These are phyloP conservation scores for Lepidostoma basale DNA, from an alignment of 1,140 invertebrate species.

Conservation along the genomic window DNA sequence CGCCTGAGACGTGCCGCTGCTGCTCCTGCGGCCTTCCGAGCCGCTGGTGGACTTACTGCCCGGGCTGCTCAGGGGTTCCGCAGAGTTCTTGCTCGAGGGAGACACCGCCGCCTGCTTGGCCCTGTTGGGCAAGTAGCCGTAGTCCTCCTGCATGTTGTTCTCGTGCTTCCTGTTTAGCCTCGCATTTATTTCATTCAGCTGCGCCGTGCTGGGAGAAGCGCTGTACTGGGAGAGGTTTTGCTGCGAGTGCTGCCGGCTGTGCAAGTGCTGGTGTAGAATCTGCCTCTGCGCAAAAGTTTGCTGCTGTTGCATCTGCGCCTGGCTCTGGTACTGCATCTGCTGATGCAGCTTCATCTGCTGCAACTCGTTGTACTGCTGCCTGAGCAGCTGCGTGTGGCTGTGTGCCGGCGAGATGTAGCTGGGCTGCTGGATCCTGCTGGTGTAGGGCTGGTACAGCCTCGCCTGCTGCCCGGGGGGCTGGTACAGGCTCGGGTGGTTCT, in stretches of 20 bases:
- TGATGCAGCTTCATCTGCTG: slow-evolving; percentile 67
- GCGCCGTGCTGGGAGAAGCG: slow-evolving; percentile 21
- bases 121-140: slow-evolving; percentile 28
- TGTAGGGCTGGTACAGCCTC: slow-evolving; percentile 57
- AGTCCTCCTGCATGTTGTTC: slow-evolving; percentile 41
- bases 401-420: slow-evolving; percentile 42
- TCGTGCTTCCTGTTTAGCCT: slow-evolving; percentile 33
- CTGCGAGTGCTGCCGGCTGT: slow-evolving; percentile 58
- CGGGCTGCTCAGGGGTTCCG: slow-evolving; percentile 52
- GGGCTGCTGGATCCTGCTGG: slow-evolving; percentile 52
- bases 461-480: slow-evolving; percentile 57
- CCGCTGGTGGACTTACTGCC: slow-evolving; percentile 60
- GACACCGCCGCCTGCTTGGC: slow-evolving; percentile 14
- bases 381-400: slow-evolving; percentile 62
- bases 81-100: slow-evolving; percentile 25
- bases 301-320: slow-evolving; percentile 66
- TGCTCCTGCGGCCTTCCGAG: slow-evolving; percentile 67
- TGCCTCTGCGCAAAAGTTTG: slow-evolving; percentile 66
- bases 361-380: slow-evolving; percentile 65
- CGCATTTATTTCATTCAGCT: slow-evolving; percentile 34
- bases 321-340: slow-evolving; percentile 65
- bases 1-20: slow-evolving; percentile 64
- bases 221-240: slow-evolving; percentile 40
- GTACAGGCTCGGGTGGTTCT: slow-evolving; percentile 60
- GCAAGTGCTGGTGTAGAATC: slow-evolving; percentile 59